Conservation (phyloP, 1,140 invertebrate species). For the Meloidogyne hapla region DNA sequence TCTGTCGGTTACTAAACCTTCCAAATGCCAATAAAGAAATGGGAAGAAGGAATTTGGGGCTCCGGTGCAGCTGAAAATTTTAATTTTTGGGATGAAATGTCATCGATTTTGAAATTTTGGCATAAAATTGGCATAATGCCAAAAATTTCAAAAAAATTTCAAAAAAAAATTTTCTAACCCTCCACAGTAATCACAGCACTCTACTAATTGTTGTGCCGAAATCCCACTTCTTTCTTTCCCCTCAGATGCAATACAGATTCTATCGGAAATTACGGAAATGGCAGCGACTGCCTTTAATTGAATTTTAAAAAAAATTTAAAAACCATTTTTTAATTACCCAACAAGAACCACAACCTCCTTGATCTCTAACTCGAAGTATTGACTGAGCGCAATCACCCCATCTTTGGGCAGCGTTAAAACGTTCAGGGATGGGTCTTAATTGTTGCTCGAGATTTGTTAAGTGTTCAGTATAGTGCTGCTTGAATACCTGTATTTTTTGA, state of each 20-base stretch:
- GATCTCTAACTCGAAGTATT: conserved; percentile 28
- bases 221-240: neutral
- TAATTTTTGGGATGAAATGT: neutral
- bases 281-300: conserved; percentile 21
- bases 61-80: conserved; percentile 21
- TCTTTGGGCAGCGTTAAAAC: conserved; percentile 27
- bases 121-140: too few species aligned
- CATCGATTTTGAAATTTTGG: neutral
- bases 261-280: conserved; percentile 25
- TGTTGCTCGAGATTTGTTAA: conserved; percentile 1
- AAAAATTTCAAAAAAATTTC: neutral
- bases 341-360: conserved; percentile 35
- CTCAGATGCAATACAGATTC: conserved; percentile 30
- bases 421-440: conserved; percentile 10
- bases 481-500: neutral
- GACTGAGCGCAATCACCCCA: conserved; percentile 28
- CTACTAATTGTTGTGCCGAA: conserved; percentile 26
- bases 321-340: conserved; percentile 10
- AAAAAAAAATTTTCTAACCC: conserved; percentile 7
- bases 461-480: neutral
- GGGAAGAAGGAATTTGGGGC: conserved; percentile 29
- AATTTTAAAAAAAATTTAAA: neutral
- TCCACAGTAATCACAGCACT: conserved; percentile 31
- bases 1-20: conserved; percentile 17
- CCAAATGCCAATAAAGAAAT: conserved; percentile 26